Conservation (phyloP, 2,888 invertebrate genomes). For the Agonopterix arenella region DNA sequence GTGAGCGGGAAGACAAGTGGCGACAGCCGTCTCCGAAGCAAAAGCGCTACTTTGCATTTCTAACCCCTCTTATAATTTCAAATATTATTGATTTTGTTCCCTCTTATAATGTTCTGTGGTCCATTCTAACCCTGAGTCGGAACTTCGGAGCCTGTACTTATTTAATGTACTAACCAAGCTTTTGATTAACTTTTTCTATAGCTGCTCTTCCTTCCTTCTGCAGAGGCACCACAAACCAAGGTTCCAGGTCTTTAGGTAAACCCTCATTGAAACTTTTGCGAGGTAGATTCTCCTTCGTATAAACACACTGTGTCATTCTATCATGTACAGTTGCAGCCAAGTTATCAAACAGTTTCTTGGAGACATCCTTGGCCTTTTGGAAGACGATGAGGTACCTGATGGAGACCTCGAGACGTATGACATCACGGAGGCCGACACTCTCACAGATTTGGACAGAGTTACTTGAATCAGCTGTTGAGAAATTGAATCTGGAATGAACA, state of each 20-base stretch:
- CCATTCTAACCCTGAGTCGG: no score
- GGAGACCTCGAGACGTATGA: conserved; percentile 89
- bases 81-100: no score
- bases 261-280: conserved; percentile 81
- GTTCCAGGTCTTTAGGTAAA: conserved; percentile 78
- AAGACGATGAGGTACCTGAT: conserved; percentile 84
- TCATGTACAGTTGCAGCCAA: conserved; percentile 86
- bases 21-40: no score
- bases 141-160: no score
- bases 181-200: conserved; percentile 86
- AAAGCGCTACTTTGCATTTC: no score
- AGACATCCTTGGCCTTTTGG: conserved; percentile 41
- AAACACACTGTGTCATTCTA: conserved; percentile 95
- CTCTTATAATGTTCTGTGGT: no score
- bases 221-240: conserved; percentile 92
- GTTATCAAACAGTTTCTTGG: conserved; percentile 49
- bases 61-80: no score
- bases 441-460: conserved; percentile 97
- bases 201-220: conserved; percentile 85
- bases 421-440: conserved; percentile 85
- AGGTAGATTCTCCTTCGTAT: conserved; percentile 80
- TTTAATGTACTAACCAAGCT: conserved; percentile 75
- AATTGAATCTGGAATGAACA: conserved; percentile 83
- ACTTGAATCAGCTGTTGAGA: conserved; percentile 96
- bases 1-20: no score